These are phyloP conservation scores for Trissolcus basalis DNA, from an alignment of 1,140 invertebrate genomes.

Conservation along the genomic window DNA sequence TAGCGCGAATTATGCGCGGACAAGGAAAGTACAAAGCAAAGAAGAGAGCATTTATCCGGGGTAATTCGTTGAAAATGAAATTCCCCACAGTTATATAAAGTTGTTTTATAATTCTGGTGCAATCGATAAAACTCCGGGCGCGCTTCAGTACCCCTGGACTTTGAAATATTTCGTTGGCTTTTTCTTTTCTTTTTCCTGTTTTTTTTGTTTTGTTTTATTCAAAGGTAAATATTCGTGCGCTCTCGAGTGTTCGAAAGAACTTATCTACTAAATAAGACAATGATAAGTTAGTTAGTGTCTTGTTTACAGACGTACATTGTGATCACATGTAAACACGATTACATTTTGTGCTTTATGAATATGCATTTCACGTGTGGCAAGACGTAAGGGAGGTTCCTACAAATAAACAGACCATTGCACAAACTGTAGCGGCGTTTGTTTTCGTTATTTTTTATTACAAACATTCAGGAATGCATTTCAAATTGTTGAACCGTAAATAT, in stretches of 20 bases:
- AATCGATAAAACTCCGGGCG: constrained; percentile 14
- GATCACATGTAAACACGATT: constrained; percentile 39
- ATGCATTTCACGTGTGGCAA: constrained; percentile 28
- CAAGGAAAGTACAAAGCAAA: constrained; percentile 6
- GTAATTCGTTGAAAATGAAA: constrained; percentile 10
- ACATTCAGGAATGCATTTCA: background rate
- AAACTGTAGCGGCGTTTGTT: constrained; percentile 2
- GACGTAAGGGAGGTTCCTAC: constrained; percentile 21
- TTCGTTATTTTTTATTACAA: constrained; percentile 5
- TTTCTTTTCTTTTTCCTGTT: no score
- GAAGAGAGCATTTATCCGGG: background rate
- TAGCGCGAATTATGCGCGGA: constrained; percentile 13
- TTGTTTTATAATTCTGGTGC: background rate
- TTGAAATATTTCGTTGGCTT: constrained; percentile 3
- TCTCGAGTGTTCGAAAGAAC: constrained; percentile 3
- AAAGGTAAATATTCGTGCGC: constrained; percentile 7
- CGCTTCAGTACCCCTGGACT: background rate
- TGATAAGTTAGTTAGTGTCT: constrained; percentile 24
- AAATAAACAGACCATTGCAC: constrained; percentile 25
- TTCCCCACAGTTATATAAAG: background rate
- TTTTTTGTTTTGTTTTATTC: background rate
- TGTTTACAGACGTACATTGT: constrained; percentile 18
- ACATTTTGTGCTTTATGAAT: constrained; percentile 28
- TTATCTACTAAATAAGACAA: constrained; percentile 30
- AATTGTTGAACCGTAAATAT: no score